A percentile compares a stretch with the other conserved stretches of the same genome.
Evolutionary conservation across 2,113 vertebrate genomes (phyloP).

Genomic region (Oenanthe oenanthe): DNA sequence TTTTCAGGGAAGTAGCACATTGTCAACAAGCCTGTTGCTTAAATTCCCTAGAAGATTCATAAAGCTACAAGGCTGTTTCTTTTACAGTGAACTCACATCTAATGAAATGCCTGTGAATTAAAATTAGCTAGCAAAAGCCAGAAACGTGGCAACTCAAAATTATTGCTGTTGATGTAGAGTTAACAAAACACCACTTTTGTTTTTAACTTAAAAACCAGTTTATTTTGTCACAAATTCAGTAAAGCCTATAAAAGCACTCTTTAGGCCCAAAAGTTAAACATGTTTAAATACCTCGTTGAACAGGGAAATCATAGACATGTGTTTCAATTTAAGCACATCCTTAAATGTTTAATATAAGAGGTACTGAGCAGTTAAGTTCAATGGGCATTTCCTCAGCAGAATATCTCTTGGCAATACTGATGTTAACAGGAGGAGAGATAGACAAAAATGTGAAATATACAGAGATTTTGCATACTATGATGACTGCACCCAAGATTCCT

Average conservation of each 20-base stretch:
- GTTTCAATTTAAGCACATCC: not conserved
- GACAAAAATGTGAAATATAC: not conserved
- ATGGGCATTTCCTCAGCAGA: not conserved
- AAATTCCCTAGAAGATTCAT: slow-evolving; percentile 8
- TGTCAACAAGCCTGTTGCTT: slow-evolving; percentile 13
- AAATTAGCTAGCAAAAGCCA: not conserved
- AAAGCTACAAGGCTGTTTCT: slow-evolving; percentile 10
- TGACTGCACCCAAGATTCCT: not conserved
- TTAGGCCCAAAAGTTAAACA: not conserved
- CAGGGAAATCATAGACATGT: not conserved
- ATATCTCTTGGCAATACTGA: not conserved
- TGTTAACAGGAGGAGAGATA: fast-evolving
- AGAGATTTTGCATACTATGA: not conserved
- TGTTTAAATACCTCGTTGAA: not conserved
- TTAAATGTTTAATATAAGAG: not conserved
- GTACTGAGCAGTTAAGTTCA: not conserved
- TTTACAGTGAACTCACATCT: not conserved
- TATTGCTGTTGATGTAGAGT: not conserved
- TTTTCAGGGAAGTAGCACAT: slow-evolving; percentile 11
- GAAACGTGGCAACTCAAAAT: not conserved
- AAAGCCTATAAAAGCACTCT: not conserved
- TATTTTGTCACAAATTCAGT: not conserved
- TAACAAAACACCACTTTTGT: not conserved
- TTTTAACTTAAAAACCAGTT: not conserved
- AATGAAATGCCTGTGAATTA: slow-evolving; percentile 24